Conservation (phyloP, 2,888 invertebrate species). For the Thymelicus sylvestris region DNA sequence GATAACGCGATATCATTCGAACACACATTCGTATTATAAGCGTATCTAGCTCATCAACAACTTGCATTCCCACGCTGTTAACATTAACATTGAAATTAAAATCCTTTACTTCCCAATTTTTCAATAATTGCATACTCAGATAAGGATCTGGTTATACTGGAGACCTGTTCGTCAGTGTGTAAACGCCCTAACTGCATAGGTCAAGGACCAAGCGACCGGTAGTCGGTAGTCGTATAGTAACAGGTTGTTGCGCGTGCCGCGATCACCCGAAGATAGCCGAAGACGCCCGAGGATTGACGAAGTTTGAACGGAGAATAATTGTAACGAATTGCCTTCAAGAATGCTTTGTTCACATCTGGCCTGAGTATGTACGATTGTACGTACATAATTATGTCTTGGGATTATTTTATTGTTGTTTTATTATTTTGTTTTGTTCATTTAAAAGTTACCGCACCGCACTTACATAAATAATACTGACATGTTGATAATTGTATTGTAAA, state of each 20-base stretch:
- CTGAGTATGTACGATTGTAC: not conserved
- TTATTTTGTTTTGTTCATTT: not conserved
- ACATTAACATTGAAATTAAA: too few relatives aligned
- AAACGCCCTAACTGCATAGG: slow-evolving; percentile 17
- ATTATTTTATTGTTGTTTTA: not conserved
- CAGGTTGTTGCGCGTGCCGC: slow-evolving; percentile 40
- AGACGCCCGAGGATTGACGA: slow-evolving; percentile 20
- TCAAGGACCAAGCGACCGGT: slow-evolving; percentile 36
- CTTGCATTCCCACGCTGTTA: too few relatives aligned
- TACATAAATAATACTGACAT: too few relatives aligned
- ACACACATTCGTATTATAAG: too few relatives aligned
- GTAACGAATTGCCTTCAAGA: slow-evolving; percentile 22
- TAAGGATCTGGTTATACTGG: too few relatives aligned
- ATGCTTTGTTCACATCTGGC: slow-evolving; percentile 27
- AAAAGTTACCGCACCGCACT: too few relatives aligned
- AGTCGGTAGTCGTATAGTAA: slow-evolving; percentile 15
- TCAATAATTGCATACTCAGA: too few relatives aligned
- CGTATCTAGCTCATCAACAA: too few relatives aligned
- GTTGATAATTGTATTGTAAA: too few relatives aligned
- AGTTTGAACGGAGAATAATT: slow-evolving; percentile 27
- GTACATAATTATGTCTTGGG: not conserved
- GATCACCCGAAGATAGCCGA: slow-evolving; percentile 32
- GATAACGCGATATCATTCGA: too few relatives aligned
- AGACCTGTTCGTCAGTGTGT: not conserved
- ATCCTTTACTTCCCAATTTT: too few relatives aligned